These are phyloP conservation scores for Collichthys lucidus DNA, from an alignment of 2,113 vertebrate species.

Conservation along the genomic window DNA sequence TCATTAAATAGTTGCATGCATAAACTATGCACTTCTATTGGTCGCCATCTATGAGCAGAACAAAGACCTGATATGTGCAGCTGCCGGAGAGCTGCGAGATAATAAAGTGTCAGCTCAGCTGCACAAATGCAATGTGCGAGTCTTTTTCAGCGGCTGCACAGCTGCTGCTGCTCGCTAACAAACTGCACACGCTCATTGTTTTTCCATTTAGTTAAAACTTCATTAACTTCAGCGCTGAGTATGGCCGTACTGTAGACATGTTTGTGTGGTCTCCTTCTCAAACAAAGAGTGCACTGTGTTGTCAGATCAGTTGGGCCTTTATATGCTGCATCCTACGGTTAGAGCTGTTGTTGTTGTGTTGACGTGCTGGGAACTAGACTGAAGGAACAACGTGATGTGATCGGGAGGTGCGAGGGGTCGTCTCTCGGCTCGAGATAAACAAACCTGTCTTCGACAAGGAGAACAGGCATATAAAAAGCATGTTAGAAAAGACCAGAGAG, in stretches of 20 bases:
- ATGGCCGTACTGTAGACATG: background rate
- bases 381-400: background rate
- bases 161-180: conserved; percentile 34
- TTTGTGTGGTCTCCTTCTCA: conserved; percentile 3
- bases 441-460: background rate
- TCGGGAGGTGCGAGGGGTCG: background rate
- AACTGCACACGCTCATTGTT: background rate
- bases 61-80: conserved; percentile 21
- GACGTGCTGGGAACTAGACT: conserved; percentile 37
- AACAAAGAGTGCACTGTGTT: conserved; percentile 39
- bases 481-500: background rate
- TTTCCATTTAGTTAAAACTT: background rate
- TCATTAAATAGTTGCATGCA: conserved; percentile 20
- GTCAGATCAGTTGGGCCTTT: conserved; percentile 30
- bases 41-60: background rate
- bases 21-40: background rate
- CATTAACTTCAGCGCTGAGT: conserved; percentile 17
- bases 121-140: conserved; percentile 17
- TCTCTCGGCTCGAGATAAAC: conserved; percentile 17
- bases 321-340: conserved; percentile 14
- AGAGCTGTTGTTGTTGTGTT: conserved; percentile 8
- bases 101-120: conserved; percentile 58
- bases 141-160: conserved; percentile 12
- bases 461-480: background rate
- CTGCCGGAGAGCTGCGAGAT: conserved; percentile 24